A percentile compares a stretch with the other conserved stretches of the same genome.
Evolutionary conservation across 2,113 vertebrate genomes (phyloP).

Genomic region (Melanotaenia duboulayi): DNA sequence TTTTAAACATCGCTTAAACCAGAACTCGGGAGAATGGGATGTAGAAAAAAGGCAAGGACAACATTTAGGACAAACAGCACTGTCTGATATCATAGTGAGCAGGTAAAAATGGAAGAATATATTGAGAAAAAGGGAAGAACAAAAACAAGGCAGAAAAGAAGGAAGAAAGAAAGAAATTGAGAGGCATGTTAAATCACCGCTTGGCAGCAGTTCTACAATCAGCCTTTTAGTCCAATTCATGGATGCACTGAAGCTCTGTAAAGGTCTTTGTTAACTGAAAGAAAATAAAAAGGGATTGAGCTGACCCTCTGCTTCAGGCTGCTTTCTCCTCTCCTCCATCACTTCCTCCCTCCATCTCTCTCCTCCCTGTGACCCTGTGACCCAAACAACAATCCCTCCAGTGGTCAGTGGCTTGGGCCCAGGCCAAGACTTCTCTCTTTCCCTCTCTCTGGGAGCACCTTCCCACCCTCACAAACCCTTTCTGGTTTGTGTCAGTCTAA

Average conservation of each 20-base stretch:
- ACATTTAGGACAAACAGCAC: too few relatives aligned
- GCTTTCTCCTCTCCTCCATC: constrained; percentile 1
- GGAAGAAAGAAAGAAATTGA: neutral
- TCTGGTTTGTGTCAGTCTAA: constrained; percentile 75
- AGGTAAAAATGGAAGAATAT: too few relatives aligned
- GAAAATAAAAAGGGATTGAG: constrained; percentile 24
- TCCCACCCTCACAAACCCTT: constrained; percentile 20
- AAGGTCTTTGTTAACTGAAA: constrained; percentile 31
- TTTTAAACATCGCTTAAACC: neutral
- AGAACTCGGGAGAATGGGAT: neutral
- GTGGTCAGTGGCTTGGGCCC: constrained; percentile 31
- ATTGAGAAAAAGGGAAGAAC: neutral
- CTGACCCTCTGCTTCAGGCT: neutral
- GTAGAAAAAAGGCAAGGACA: neutral
- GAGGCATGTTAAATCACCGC: constrained; percentile 8
- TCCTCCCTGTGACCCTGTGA: constrained; percentile 25
- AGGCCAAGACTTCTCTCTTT: constrained; percentile 30
- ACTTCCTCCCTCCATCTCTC: constrained; percentile 9
- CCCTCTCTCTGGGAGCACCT: constrained; percentile 30
- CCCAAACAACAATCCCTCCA: constrained; percentile 31
- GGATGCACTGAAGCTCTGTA: constrained; percentile 11
- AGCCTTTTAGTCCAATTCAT: constrained; percentile 31
- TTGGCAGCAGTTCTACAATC: constrained; percentile 7
- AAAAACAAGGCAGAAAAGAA: neutral
- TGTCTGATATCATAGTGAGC: too few relatives aligned